Base-by-base conservation (phyloP, 2,113 vertebrate genomes). In the Atractosteus spatula region DNA sequence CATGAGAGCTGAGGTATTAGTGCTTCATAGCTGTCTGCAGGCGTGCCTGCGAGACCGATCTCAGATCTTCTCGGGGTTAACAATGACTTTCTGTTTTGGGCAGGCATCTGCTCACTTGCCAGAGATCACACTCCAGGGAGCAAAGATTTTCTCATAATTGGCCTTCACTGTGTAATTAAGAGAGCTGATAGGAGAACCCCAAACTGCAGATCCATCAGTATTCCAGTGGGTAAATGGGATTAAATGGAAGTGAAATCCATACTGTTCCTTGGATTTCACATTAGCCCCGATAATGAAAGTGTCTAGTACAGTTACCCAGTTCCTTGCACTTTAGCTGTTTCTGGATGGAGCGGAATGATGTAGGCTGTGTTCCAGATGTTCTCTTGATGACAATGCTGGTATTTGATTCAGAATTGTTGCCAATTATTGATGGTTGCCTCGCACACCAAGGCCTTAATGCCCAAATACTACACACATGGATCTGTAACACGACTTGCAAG, bases 171-270 rank as follows among this genome's bases (percentile, higher is more conserved):
- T 11, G 17, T 65, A 7, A 65, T 65, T 3, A 43, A 43, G 3
- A 16, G 16, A 65, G 62, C 10, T 51, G 10, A 51, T 51, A 41
- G 3, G 29, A 65, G 62, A 29, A 65, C 8, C n/a, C 41, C 29
- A 41, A 65, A 12, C 29, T 41, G 41, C 62, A 65, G 62, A 65
- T 62, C 4, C 17, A 62, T 62, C 59, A 16, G 8, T 29, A 62
- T 62, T 11, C 14, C 59, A 16, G 7, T 62, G 6, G 17, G 14
- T 62, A 16, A 62, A 62, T 13, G 14, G 59, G 59, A 62, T 62
- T 62, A 62, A 62, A 29, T 8, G 5, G 14, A 62, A 62, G 62
- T 65, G 62, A 29, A 65, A 65, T 43, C 10, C n/a, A 65, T 65
- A 43, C n/a, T 5, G 8, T 65, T 41, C 29, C 29, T 16, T 65